Conservation (phyloP, 2,113 vertebrate species). For the Callopanchax toddi region DNA sequence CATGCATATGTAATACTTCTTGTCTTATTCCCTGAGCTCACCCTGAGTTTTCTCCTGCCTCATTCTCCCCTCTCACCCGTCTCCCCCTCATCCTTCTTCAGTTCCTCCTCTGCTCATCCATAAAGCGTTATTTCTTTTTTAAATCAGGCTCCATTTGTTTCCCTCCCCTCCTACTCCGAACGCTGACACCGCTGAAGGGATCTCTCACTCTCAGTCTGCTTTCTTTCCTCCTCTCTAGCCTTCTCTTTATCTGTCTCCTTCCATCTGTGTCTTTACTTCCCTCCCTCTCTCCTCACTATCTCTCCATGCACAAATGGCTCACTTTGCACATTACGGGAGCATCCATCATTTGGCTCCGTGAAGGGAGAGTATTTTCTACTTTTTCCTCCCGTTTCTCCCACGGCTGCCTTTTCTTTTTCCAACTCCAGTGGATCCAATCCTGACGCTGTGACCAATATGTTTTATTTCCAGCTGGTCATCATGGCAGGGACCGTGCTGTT, state of each 20-base stretch:
- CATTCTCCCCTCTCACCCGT: constrained; percentile 8
- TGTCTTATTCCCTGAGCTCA: constrained; percentile 24
- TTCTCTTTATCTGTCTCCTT: constrained; percentile 39
- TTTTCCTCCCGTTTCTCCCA: not conserved
- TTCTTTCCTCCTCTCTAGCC: constrained; percentile 37
- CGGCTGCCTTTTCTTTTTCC: constrained; percentile 28
- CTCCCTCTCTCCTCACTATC: constrained; percentile 52
- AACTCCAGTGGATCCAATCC: constrained; percentile 41
- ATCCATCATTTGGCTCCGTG: constrained; percentile 62
- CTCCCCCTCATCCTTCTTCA: constrained; percentile 24
- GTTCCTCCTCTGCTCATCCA: constrained; percentile 33
- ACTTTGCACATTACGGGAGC: constrained; percentile 72
- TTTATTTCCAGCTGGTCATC: constrained; percentile 90
- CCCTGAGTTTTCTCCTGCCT: not conserved
- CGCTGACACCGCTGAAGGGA: constrained; percentile 58
- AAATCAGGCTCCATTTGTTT: constrained; percentile 58
- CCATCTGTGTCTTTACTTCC: constrained; percentile 30
- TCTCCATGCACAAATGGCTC: constrained; percentile 71
- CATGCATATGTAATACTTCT: constrained; percentile 26
- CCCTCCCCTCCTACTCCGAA: constrained; percentile 62
- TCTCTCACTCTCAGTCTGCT: constrained; percentile 35
- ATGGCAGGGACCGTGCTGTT: constrained; percentile 89
- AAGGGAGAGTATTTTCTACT: constrained; percentile 33
- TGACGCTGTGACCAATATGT: constrained; percentile 77
- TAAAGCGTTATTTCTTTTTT: constrained; percentile 37